Evolutionary conservation across 2,797 vertebrate species (phyloP), one percentile per base, ranked within the genome.

Genomic region (Eidolon dupreanum): DNA sequence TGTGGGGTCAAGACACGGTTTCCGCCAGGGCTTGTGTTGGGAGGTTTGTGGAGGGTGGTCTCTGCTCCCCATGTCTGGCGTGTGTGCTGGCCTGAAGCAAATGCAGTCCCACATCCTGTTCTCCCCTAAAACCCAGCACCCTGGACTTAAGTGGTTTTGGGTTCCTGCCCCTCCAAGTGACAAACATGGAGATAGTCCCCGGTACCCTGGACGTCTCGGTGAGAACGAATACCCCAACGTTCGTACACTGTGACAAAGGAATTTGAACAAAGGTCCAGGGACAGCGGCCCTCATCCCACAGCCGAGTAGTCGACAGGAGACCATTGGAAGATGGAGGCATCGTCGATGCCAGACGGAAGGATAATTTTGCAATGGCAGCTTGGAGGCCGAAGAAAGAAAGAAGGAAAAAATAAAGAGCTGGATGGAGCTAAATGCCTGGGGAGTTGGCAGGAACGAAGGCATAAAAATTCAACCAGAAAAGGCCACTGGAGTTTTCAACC

Each of bases 371-470:
- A 51, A 15, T 55, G 38, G 19, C 2, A 38, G 13, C 75, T 46
- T 55, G 66, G 77, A 90, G 26, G 8, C 61, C 0, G 20, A 41
- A 81, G 41, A 8, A 33, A 73, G 8, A 9, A 49, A 70, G 61
- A 26, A 12, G 6, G 26, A 31, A 8, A 26, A 31, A 49, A 36
- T 31, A 26, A 31, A 33, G 31, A 26, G 51, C 26, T 19, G 36
- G 36, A n/a, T 22, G 36, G 36, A n/a, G 22, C 28, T 13, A 5
- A 49, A 17, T 0, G 20, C 11, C 0, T 0, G 4, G 26, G 70
- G 33, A 78, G 20, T 9, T 5, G 24, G 49, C 68, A 2, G 77
- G 55, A 43, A 2, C 2, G 8, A 31, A 41, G 41, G 17, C 51
- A 10, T 19, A 9, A 13, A n/a, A 24, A n/a, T 78, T 36, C 81